Evolutionary conservation across 2,113 vertebrate species (phyloP).

Genomic region (Ctenomys sociabilis): DNA sequence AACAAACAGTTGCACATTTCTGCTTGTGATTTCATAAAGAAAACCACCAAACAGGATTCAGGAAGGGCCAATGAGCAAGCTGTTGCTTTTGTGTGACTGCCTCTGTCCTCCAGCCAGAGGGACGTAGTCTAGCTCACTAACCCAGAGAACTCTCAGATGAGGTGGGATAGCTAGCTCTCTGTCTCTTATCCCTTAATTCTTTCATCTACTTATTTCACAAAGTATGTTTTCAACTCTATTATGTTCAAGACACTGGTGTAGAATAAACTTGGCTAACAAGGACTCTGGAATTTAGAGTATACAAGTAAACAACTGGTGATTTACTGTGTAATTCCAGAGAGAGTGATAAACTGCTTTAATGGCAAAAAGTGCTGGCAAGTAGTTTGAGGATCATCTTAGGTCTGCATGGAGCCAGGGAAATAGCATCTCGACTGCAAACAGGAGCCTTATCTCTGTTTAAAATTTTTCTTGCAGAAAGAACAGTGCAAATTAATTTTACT

Average conservation of each 20-base stretch:
- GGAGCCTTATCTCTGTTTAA: not conserved
- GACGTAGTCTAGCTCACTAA: not conserved
- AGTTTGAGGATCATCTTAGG: not conserved
- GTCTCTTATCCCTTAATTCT: not conserved
- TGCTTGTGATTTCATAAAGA: conserved; percentile 27
- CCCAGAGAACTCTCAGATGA: not conserved
- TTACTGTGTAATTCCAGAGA: conserved; percentile 16
- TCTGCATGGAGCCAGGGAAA: not conserved
- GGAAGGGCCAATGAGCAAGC: not conserved
- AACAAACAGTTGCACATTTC: not conserved
- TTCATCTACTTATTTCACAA: conserved; percentile 19
- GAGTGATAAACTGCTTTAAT: not conserved
- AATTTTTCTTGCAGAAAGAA: conserved; percentile 24
- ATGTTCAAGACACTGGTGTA: not conserved
- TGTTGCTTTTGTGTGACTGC: not conserved
- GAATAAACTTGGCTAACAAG: not conserved
- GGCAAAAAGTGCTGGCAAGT: not conserved
- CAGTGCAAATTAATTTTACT: not conserved
- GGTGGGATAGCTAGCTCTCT: too few species aligned
- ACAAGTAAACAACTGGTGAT: conserved; percentile 4
- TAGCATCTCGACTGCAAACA: not conserved
- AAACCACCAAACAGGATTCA: not conserved
- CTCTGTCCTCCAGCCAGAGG: not conserved
- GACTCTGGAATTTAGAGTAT: not conserved
- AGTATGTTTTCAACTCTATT: not conserved